Percentiles rank a stretch among this genome's conserved stretches.
phyloP scores from a whole-genome alignment of 2,113 vertebrate genomes.

The Andinoacara biseriatus region DNA sequence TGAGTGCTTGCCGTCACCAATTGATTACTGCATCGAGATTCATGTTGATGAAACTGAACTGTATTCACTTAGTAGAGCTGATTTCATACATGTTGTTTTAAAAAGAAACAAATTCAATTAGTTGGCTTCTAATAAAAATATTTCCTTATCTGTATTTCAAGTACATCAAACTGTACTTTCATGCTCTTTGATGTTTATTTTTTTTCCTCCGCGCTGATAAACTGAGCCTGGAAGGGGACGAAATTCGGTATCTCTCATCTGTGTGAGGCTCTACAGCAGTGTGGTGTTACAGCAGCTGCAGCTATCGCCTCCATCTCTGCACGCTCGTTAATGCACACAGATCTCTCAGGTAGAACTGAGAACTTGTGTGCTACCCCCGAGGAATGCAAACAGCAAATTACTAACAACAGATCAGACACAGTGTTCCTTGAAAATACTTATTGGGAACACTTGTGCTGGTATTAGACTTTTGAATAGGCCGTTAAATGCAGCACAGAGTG shows the following conservation, averaged over 20 bases:
- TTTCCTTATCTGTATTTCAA: slow-evolving; percentile 10
- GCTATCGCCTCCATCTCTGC: slow-evolving; percentile 31
- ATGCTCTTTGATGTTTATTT: slow-evolving; percentile 1
- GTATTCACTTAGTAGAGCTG: slow-evolving; percentile 33
- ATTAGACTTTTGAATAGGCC: neutral
- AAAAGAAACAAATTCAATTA: slow-evolving; percentile 55
- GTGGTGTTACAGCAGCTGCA: slow-evolving; percentile 44
- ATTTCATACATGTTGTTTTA: slow-evolving; percentile 24
- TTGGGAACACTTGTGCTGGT: neutral
- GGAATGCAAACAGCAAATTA: slow-evolving; percentile 31
- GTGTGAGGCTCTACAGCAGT: slow-evolving; percentile 3
- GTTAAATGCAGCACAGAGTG: neutral
- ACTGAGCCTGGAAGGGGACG: neutral
- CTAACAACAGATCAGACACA: slow-evolving; percentile 30
- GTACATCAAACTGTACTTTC: slow-evolving; percentile 12
- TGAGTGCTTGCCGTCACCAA: slow-evolving; percentile 51
- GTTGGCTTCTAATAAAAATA: neutral
- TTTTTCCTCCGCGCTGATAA: neutral
- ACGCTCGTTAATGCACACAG: slow-evolving; percentile 44
- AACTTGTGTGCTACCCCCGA: slow-evolving; percentile 5
- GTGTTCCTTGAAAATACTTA: slow-evolving; percentile 17
- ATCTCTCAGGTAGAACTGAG: slow-evolving; percentile 14
- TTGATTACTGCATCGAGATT: slow-evolving; percentile 59
- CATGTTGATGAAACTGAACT: slow-evolving; percentile 39
- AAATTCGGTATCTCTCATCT: neutral